A percentile compares a stretch with the other conserved stretches of the same genome.
phyloP scores from a whole-genome alignment of 2,888 invertebrate species.

The Heliconius ismenius region DNA sequence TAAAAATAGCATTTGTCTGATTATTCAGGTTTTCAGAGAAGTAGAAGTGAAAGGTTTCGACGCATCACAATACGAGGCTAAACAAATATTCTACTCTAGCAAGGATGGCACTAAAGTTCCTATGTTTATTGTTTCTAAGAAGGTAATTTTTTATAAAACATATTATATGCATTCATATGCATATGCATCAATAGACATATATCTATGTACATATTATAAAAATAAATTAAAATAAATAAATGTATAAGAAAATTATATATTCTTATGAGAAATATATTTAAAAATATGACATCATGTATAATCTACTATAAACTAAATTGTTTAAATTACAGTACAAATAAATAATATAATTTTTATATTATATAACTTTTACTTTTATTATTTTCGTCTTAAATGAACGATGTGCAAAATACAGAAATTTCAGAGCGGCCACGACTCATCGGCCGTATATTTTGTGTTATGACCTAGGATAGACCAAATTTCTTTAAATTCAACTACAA shows the following conservation, averaged over 20 bases:
- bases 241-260: no score
- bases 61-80: conserved; percentile 88
- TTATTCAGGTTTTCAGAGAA: conserved; percentile 88
- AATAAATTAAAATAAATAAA: no score
- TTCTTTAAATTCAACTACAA: no score
- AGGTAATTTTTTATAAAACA: conserved; percentile 77
- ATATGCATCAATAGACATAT: background rate
- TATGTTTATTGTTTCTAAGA: conserved; percentile 95
- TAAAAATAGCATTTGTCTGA: background rate
- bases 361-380: no score
- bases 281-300: background rate
- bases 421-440: background rate
- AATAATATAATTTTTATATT: no score
- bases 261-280: background rate
- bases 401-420: background rate
- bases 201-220: no score
- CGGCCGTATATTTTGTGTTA: background rate
- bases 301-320: no score
- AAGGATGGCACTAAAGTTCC: conserved; percentile 97
- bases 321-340: no score
- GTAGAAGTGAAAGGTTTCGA: conserved; percentile 93
- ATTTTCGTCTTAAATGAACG: no score
- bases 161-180: background rate
- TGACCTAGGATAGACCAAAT: background rate
- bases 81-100: conserved; percentile 95